phyloP scores from a whole-genome alignment of 2,113 vertebrate genomes.

The Argyrosomus japonicus region DNA sequence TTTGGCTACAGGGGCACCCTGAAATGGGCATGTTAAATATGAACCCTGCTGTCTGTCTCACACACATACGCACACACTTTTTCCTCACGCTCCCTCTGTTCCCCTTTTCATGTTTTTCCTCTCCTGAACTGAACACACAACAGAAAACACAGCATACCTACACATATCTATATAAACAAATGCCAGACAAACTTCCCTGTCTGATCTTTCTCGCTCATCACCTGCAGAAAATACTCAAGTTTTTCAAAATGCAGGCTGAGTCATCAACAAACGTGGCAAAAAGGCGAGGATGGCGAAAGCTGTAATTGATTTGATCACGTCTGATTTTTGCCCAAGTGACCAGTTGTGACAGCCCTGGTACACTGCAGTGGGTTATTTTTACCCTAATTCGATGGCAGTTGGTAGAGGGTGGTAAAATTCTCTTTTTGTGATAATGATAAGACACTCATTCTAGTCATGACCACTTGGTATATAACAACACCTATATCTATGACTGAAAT shows the following conservation, averaged over 20 bases:
- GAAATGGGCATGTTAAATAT: conserved; percentile 7
- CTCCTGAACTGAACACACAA: background rate
- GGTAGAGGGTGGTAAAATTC: background rate
- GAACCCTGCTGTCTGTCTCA: background rate
- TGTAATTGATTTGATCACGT: conserved; percentile 38
- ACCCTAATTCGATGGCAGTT: conserved; percentile 21
- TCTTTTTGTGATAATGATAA: conserved; percentile 15
- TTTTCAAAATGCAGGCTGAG: conserved; percentile 37
- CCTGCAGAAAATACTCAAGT: conserved; percentile 16
- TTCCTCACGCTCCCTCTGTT: background rate
- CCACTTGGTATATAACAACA: conserved; percentile 11
- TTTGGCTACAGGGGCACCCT: background rate
- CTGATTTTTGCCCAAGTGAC: conserved; percentile 41
- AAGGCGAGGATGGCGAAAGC: conserved; percentile 1
- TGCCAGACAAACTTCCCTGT: background rate
- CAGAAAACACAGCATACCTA: background rate
- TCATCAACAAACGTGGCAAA: conserved; percentile 19
- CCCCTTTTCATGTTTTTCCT: background rate
- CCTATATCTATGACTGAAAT: background rate
- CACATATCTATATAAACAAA: background rate
- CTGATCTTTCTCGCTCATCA: background rate
- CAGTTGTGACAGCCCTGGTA: conserved; percentile 19
- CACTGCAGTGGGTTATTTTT: conserved; percentile 59
- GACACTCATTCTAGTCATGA: conserved; percentile 9
- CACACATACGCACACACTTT: background rate